Conservation (phyloP, 2,113 vertebrate species). For the Lampris incognitus region DNA sequence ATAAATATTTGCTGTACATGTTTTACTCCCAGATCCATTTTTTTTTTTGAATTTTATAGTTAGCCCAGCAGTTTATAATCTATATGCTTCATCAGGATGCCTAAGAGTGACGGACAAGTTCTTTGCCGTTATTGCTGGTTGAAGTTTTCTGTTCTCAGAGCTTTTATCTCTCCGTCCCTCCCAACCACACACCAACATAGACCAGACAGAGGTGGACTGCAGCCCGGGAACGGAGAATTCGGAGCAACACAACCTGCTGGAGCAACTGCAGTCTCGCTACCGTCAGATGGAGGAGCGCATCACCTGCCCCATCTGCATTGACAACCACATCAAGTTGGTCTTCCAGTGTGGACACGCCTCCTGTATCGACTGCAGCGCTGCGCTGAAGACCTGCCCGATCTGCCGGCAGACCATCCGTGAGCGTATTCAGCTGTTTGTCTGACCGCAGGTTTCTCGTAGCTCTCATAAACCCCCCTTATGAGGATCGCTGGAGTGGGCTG, state of each 20-base stretch:
- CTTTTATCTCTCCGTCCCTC: neutral
- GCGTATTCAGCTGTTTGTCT: conserved; percentile 95
- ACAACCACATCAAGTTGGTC: conserved; percentile 97
- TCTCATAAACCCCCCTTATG: conserved; percentile 20
- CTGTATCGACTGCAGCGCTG: conserved; percentile 92
- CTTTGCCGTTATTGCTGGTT: no score
- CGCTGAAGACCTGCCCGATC: conserved; percentile 94
- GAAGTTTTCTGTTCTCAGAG: neutral
- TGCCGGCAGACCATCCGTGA: conserved; percentile 96
- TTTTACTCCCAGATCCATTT: neutral
- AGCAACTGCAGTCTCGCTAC: conserved; percentile 97
- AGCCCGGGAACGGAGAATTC: conserved; percentile 84
- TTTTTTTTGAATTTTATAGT: no score
- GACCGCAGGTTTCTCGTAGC: conserved; percentile 54
- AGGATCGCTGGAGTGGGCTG: conserved; percentile 5
- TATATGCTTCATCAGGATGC: no score
- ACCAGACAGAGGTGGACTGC: conserved; percentile 92
- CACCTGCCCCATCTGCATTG: conserved; percentile 99
- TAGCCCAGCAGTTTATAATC: no score
- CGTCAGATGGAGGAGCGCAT: conserved; percentile 99
- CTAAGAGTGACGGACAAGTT: no score
- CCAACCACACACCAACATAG: conserved; percentile 68
- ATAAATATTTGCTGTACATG: neutral
- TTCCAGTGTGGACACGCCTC: conserved; percentile 98
- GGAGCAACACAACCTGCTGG: conserved; percentile 93